Evolutionary conservation across 2,888 invertebrate genomes (phyloP).

Genomic region (Helobdella robusta): DNA sequence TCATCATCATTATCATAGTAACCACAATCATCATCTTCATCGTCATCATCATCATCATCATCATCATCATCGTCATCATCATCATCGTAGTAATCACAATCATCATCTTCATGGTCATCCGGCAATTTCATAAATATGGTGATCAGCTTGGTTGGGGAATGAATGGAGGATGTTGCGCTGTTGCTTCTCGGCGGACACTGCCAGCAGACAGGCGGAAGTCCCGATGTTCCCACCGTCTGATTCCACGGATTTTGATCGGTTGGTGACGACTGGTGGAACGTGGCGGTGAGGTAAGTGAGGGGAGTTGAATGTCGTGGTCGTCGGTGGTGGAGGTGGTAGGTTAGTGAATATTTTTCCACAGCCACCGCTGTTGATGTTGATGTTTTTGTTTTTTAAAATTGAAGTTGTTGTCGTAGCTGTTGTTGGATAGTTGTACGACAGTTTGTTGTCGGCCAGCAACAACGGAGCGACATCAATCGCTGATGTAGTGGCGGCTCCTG

Average conservation of each 20-base stretch:
- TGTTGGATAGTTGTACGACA: too few species aligned
- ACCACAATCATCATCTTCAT: not conserved
- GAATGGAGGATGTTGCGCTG: not conserved
- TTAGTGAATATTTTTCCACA: too few species aligned
- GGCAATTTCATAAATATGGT: slow-evolving; percentile 24
- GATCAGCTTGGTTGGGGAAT: slow-evolving; percentile 16
- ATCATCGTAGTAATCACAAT: not conserved
- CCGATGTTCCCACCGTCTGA: not conserved
- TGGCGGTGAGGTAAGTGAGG: not conserved
- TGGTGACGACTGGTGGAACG: not conserved
- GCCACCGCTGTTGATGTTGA: too few species aligned
- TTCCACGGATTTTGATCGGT: not conserved
- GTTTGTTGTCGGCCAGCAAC: too few species aligned
- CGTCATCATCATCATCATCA: not conserved
- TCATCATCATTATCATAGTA: not conserved
- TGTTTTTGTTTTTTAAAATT: too few species aligned
- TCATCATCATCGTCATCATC: slow-evolving; percentile 5
- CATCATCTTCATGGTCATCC: slow-evolving; percentile 1
- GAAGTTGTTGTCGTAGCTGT: too few species aligned
- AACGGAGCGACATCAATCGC: too few species aligned
- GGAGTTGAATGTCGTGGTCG: not conserved
- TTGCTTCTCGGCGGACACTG: not conserved
- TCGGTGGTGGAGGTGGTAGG: not conserved
- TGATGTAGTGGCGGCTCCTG: slow-evolving; percentile 8
- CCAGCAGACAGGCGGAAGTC: not conserved